Evolutionary conservation across 2,888 invertebrate genomes (phyloP).

Genomic region (Camponotus fellah): DNA sequence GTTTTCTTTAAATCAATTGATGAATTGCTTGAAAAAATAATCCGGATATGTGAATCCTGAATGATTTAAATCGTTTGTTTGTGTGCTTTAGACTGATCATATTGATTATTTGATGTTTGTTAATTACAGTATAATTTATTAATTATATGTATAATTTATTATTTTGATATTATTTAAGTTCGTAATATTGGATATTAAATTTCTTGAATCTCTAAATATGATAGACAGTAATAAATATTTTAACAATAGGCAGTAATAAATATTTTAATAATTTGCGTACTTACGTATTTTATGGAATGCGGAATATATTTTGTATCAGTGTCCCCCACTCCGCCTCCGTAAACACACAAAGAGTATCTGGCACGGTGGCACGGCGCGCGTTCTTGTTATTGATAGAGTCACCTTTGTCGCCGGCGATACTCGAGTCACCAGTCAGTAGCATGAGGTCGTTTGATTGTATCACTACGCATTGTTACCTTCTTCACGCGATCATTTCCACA

Average conservation of each 20-base stretch:
- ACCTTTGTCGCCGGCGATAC: not conserved
- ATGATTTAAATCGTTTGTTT: conserved; percentile 65
- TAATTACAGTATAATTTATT: conserved; percentile 29
- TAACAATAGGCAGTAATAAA: no score
- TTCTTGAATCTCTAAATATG: not conserved
- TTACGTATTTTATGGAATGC: no score
- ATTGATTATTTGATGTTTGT: conserved; percentile 54
- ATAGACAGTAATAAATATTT: no score
- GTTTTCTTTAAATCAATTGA: not conserved
- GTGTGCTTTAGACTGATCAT: conserved; percentile 53
- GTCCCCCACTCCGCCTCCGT: no score
- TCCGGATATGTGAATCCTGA: conserved; percentile 25
- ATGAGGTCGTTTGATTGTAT: not conserved
- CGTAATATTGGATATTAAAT: not conserved
- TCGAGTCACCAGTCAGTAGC: not conserved
- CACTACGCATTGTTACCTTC: not conserved
- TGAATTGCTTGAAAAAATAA: not conserved
- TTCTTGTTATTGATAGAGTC: not conserved
- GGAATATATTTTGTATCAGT: not conserved
- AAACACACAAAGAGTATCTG: not conserved
- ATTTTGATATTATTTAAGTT: conserved; percentile 55
- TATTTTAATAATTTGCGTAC: no score
- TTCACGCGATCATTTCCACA: not conserved
- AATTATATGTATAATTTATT: conserved; percentile 33
- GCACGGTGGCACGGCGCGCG: not conserved